A percentile compares a stretch with the other conserved stretches of the same genome.
These are phyloP conservation scores for Coenonympha glycerion DNA, from an alignment of 2,888 invertebrate species.

Conservation along the genomic window DNA sequence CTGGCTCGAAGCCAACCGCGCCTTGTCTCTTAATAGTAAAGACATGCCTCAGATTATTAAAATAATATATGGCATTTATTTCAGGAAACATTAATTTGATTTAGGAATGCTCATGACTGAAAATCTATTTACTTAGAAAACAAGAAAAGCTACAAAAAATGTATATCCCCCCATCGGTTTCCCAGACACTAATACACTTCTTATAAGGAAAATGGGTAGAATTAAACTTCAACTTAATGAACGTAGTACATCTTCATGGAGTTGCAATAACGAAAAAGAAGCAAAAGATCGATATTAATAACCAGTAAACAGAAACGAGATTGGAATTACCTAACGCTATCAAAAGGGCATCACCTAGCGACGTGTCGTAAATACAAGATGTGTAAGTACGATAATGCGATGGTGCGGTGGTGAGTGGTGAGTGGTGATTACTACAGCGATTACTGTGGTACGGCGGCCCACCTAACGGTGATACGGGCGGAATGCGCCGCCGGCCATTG, in stretches of 20 bases:
- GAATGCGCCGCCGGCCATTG: conserved; percentile 66
- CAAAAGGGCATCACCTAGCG: conserved; percentile 9
- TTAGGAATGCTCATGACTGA: background rate
- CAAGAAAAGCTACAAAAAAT: no score
- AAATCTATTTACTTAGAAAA: no score
- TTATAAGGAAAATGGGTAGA: background rate
- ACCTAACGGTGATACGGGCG: conserved; percentile 62
- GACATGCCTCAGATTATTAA: conserved; percentile 35
- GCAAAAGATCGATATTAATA: background rate
- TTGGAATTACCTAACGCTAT: background rate
- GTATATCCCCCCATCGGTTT: no score
- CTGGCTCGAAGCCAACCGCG: conserved; percentile 66
- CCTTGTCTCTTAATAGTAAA: conserved; percentile 46
- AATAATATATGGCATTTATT: conserved; percentile 3
- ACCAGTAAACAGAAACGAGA: background rate
- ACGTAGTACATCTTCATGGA: no score
- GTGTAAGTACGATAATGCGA: background rate
- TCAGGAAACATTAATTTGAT: background rate
- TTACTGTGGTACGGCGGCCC: conserved; percentile 49
- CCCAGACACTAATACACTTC: no score
- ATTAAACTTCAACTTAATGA: background rate
- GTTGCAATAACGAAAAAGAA: background rate
- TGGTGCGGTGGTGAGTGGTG: conserved; percentile 4
- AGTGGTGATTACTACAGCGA: conserved; percentile 51
- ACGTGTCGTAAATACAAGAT: conserved; percentile 2